These are phyloP conservation scores for Pangasianodon hypophthalmus DNA, from an alignment of 2,113 vertebrate genomes.

Conservation along the genomic window DNA sequence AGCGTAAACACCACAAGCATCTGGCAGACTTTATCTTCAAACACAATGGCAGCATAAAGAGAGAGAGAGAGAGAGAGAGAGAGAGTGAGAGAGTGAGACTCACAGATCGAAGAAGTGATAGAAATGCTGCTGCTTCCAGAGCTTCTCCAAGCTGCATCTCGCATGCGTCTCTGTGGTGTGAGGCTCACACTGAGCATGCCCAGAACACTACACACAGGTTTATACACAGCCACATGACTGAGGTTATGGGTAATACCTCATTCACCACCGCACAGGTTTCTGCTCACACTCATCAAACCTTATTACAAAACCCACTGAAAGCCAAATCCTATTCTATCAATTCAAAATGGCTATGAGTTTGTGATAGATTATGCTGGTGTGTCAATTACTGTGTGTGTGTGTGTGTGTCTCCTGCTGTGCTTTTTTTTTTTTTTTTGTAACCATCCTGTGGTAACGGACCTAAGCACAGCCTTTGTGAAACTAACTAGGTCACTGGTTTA, in stretches of 20 bases:
- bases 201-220: constrained; percentile 26
- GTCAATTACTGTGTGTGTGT: neutral
- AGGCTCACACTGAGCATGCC: constrained; percentile 42
- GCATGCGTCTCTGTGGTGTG: constrained; percentile 1
- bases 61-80: neutral
- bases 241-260: neutral
- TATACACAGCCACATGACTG: neutral
- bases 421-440: neutral
- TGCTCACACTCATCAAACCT: neutral
- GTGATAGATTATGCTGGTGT: neutral
- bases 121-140: constrained; percentile 29
- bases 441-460: constrained; percentile 14
- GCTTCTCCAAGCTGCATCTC: constrained; percentile 28
- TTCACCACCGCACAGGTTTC: neutral
- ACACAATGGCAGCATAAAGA: neutral
- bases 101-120: constrained; percentile 20
- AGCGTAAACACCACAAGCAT: neutral
- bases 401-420: neutral
- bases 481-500: constrained; percentile 38
- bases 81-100: constrained; percentile 1
- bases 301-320: neutral
- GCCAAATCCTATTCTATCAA: neutral
- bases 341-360: neutral
- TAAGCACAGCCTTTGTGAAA: constrained; percentile 9
- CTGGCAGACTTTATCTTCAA: neutral